Base-by-base conservation (phyloP, 2,888 invertebrate genomes). In the Colletes collaris region DNA sequence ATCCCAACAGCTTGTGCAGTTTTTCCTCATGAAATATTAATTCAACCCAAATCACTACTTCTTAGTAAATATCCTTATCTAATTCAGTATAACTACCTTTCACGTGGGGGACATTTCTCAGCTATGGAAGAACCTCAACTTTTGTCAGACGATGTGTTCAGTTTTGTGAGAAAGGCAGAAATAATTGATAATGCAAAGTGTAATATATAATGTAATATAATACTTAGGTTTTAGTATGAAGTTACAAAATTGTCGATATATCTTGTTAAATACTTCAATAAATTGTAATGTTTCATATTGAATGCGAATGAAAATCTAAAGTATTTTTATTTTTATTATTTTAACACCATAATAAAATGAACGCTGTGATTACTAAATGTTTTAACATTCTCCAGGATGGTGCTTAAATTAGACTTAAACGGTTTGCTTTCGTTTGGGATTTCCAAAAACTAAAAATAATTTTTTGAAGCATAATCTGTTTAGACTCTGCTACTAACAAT, bases 371-470 rank as follows among this genome's bases (percentile, higher is more conserved):
- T 16, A 16, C 16, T 16, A 16, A 16, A 16, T 16, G 16, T 16
- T 16, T 16, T 16, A 16, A 16, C 16, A 70, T 97, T 96, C 88
- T 98, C 98, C 19, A 99, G 94, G 49, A 98, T 93, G 16, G 94
- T 95, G 92, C 98, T 98, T 76, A 99, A 94, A 90, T 98, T 97
- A 3, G 95, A 96, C 93, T 99, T 99, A 92, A 99, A 99, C 60
- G 98, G 94, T 93, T 99, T 99, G 93, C 99, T 99, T 79, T 99
- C 94, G 87, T 99, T 98, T 0, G 99, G 99, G 99, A 99, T 99
- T 94, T 99, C 99, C 69, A 99, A 94, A 0, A 99, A 98, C 94
- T 99, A 99, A 94, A 99, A 99, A 0, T 99, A 99, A 94, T 99
- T 99, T 94, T 99, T 99, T 44, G 99, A 94, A 0, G 99, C 99